A percentile compares a stretch with the other conserved stretches of the same genome.
Evolutionary conservation across 2,888 invertebrate species (phyloP).

Genomic region (Lapara coniferarum): DNA sequence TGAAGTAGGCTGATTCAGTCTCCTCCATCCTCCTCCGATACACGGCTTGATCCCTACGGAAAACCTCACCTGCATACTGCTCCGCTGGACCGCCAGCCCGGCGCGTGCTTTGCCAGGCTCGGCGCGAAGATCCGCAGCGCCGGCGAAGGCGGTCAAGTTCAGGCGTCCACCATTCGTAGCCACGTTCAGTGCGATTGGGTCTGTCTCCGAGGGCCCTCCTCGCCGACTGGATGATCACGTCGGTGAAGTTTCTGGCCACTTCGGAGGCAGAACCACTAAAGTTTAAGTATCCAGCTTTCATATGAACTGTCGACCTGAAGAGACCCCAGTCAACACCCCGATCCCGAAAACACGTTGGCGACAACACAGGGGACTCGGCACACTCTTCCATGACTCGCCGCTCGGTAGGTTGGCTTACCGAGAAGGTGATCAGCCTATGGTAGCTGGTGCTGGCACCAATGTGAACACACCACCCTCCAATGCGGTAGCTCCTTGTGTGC

Average conservation of each 20-base stretch:
- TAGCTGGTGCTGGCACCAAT: not conserved
- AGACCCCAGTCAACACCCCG: not conserved
- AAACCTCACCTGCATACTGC: not conserved
- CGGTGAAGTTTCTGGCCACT: not conserved
- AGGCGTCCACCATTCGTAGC: slow-evolving; percentile 33
- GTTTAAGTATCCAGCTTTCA: not conserved
- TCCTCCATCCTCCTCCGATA: slow-evolving; percentile 26
- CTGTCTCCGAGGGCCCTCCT: slow-evolving; percentile 3
- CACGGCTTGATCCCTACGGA: fast-evolving
- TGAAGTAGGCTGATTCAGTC: not conserved
- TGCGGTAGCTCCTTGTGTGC: not conserved
- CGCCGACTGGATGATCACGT: not conserved
- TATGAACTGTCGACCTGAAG: not conserved
- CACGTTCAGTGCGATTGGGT: not conserved
- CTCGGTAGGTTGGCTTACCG: slow-evolving; percentile 64
- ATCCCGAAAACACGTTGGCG: not conserved
- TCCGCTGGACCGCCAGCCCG: not conserved
- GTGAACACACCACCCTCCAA: not conserved
- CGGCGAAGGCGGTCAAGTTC: slow-evolving; percentile 20
- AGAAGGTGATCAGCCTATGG: slow-evolving; percentile 19
- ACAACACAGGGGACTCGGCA: not conserved
- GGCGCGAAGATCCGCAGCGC: not conserved
- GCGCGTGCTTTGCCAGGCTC: slow-evolving; percentile 21
- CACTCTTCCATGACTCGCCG: not conserved
- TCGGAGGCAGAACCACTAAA: not conserved